Evolutionary conservation across 2,888 invertebrate species (phyloP).

Genomic region (Acanthosepion esculentum): DNA sequence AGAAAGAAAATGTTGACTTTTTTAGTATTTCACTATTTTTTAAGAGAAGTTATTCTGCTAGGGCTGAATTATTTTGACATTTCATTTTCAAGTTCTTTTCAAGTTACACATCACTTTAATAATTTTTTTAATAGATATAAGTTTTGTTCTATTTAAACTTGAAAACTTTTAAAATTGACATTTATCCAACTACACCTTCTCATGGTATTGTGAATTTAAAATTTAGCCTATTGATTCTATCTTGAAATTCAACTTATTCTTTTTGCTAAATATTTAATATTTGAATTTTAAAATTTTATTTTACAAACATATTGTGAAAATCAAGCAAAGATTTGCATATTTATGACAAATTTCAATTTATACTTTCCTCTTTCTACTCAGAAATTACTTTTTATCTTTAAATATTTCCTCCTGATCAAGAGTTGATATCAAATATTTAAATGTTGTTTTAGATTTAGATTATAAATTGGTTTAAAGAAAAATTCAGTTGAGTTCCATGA

Average conservation of each 20-base stretch:
- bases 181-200: too few relatives aligned
- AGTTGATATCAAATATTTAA: background rate
- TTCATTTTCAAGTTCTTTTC: background rate
- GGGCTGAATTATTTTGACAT: background rate
- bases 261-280: background rate
- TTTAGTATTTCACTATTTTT: background rate
- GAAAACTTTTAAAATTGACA: too few relatives aligned
- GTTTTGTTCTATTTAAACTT: too few relatives aligned
- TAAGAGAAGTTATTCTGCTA: background rate
- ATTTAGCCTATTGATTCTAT: too few relatives aligned
- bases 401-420: background rate
- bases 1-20: background rate
- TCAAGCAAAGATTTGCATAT: too few relatives aligned
- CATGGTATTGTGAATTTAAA: too few relatives aligned
- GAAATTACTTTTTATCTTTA: too few relatives aligned
- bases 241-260: background rate
- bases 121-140: too few relatives aligned
- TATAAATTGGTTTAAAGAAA: background rate
- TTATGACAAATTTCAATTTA: too few relatives aligned
- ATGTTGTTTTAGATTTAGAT: background rate
- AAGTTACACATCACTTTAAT: background rate
- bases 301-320: background rate
- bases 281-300: background rate
- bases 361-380: too few relatives aligned
- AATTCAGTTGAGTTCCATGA: background rate